These are phyloP conservation scores for Platycheirus rosarum DNA, from an alignment of 2,888 invertebrate genomes.

Conservation along the genomic window DNA sequence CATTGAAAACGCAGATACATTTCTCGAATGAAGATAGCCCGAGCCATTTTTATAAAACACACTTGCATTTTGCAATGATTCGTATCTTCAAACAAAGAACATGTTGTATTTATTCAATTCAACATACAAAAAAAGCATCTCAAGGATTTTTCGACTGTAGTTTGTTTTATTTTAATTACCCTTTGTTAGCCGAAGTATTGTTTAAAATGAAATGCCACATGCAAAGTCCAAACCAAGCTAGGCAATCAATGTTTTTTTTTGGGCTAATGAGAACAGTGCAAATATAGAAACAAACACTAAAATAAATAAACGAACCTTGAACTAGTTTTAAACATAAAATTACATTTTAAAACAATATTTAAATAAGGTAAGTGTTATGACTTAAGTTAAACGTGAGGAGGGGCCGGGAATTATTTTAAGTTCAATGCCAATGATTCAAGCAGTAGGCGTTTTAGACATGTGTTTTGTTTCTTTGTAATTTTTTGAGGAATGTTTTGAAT, in stretches of 20 bases:
- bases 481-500: too few species aligned
- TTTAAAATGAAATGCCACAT: background rate
- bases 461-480: background rate
- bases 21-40: slow-evolving; percentile 6
- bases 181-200: slow-evolving; percentile 16
- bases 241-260: slow-evolving; percentile 39
- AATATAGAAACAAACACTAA: too few species aligned
- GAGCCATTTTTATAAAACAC: background rate
- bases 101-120: slow-evolving; percentile 28
- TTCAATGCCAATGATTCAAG: slow-evolving; percentile 17
- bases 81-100: slow-evolving; percentile 19
- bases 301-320: slow-evolving; percentile 62
- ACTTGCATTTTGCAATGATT: slow-evolving; percentile 10
- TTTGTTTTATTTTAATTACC: slow-evolving; percentile 21
- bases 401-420: background rate
- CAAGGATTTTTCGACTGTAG: slow-evolving; percentile 21
- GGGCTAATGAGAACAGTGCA: slow-evolving; percentile 51
- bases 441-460: too few species aligned
- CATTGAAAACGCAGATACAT: background rate
- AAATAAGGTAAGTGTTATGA: background rate
- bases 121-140: slow-evolving; percentile 22
- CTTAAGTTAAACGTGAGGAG: background rate
- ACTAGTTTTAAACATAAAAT: slow-evolving; percentile 48
- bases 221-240: slow-evolving; percentile 3
- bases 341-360: slow-evolving; percentile 24